phyloP scores from a whole-genome alignment of 2,113 vertebrate species.

The Chrysemys picta region DNA sequence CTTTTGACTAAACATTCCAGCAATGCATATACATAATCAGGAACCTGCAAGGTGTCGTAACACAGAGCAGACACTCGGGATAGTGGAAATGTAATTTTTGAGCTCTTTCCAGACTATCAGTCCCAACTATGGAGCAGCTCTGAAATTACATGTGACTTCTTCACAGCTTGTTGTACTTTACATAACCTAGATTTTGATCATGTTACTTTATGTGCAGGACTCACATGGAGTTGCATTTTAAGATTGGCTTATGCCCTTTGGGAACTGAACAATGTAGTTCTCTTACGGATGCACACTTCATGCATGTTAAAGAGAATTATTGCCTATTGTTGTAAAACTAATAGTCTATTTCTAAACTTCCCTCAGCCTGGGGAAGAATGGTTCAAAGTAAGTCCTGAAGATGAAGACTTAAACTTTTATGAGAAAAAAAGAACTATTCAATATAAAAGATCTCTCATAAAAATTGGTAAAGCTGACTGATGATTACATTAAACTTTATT shows the following conservation, averaged over 20 bases:
- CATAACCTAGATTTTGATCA: conserved; percentile 51
- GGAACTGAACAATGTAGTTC: conserved; percentile 1
- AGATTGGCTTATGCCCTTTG: conserved; percentile 19
- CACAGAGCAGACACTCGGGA: not conserved
- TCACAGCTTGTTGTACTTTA: not conserved
- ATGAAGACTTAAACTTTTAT: not conserved
- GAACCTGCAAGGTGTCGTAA: not conserved
- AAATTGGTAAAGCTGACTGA: not conserved
- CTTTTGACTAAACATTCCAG: not conserved
- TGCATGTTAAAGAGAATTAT: conserved; percentile 36
- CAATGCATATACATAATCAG: conserved; percentile 7
- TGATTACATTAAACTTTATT: not conserved
- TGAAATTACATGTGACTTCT: conserved; percentile 6
- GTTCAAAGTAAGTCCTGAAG: not conserved
- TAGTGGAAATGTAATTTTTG: conserved; percentile 41
- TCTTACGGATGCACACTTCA: not conserved
- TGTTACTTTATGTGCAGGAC: conserved; percentile 59
- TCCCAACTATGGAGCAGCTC: conserved; percentile 45
- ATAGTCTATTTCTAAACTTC: not conserved
- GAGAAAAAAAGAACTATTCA: not conserved
- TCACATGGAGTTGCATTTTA: not conserved
- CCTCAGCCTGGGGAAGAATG: not conserved
- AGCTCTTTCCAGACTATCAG: conserved; percentile 17
- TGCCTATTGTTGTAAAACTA: conserved; percentile 18
- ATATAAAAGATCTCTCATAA: not conserved